Percentiles rank a stretch among this genome's conserved stretches.
These are phyloP conservation scores for Bucco capensis DNA, from an alignment of 2,113 vertebrate species.

Conservation along the genomic window DNA sequence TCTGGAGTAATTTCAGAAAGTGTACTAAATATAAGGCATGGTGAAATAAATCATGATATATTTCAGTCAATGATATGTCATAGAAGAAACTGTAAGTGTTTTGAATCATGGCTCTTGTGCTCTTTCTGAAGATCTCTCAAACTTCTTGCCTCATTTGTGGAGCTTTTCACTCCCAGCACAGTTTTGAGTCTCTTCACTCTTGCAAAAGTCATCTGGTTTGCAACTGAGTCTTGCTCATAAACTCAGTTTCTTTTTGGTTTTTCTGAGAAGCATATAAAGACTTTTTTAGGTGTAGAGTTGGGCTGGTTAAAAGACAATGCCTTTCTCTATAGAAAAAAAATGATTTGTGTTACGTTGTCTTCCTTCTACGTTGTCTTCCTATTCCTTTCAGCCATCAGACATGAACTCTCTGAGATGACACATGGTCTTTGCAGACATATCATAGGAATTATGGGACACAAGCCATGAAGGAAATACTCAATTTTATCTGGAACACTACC, in stretches of 20 bases:
- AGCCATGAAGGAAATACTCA: no score
- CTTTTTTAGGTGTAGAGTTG: background rate
- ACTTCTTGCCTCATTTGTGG: slow-evolving; percentile 14
- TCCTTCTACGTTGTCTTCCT: no score
- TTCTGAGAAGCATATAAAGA: background rate
- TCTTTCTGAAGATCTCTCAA: slow-evolving; percentile 47
- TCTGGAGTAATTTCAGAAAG: slow-evolving; percentile 28
- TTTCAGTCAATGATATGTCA: slow-evolving; percentile 50
- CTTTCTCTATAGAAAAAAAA: background rate
- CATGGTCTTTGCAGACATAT: no score
- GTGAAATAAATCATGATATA: background rate
- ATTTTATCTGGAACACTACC: no score
- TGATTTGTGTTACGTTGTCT: no score
- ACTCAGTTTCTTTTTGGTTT: background rate
- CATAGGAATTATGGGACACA: no score
- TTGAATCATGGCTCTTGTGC: slow-evolving; percentile 2
- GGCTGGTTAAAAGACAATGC: background rate
- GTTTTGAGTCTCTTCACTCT: slow-evolving; percentile 36
- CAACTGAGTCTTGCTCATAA: background rate
- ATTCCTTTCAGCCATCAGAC: no score
- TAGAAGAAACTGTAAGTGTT: slow-evolving; percentile 33
- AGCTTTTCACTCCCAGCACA: slow-evolving; percentile 9
- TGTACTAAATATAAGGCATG: background rate
- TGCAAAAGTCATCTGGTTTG: slow-evolving; percentile 53
- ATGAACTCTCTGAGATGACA: no score